Base-by-base conservation (phyloP, 2,888 invertebrate genomes). In the Pseudococcus jackbeardsleyi region DNA sequence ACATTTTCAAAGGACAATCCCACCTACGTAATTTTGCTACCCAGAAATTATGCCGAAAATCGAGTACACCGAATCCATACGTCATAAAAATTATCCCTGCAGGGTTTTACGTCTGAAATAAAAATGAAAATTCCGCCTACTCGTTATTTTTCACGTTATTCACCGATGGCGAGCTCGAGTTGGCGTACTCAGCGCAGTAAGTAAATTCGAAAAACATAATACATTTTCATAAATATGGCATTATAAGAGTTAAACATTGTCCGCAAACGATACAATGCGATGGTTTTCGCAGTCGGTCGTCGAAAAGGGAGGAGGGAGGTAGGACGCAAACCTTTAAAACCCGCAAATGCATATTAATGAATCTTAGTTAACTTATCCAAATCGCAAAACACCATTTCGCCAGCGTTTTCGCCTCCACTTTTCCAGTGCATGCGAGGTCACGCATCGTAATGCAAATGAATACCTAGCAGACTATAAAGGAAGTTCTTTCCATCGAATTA, bases 311-410 rank as follows among this genome's bases (percentile, higher is more conserved):
- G 79, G 1, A 17, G 7, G 33, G 33, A 15, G 50, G 0, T 12
- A 5, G 26, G 26, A 33, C 26, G 26, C 26, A 33, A 33, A 3
- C 1, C 42, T 42, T 5, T 64, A 64, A 22, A 64, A 64, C 64
- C 19, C 39, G 46, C 39, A 82, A 82, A 82, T 82, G 79, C 39
- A 82, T 82, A 82, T 82, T 46, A 82, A 82, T 82, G 79, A 46
- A 42, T 82, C 46, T 82, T 33, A 42, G 42, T 42, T 42, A 46
- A 82, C 39, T 82, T 82, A 82, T 46, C 79, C 46, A 46, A 82
- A 46, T 82, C 46, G 79, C 39, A 46, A 82, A 82, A 39, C 46
- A 82, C 79, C 77, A 82, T 82, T 82, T 82, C 79, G 46, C 79
- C 19, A 82, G 46, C 79, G 79, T 82, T 82, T 82, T 82, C 11